Conservation (phyloP, 1,140 invertebrate species). For the Triops cancriformis region DNA sequence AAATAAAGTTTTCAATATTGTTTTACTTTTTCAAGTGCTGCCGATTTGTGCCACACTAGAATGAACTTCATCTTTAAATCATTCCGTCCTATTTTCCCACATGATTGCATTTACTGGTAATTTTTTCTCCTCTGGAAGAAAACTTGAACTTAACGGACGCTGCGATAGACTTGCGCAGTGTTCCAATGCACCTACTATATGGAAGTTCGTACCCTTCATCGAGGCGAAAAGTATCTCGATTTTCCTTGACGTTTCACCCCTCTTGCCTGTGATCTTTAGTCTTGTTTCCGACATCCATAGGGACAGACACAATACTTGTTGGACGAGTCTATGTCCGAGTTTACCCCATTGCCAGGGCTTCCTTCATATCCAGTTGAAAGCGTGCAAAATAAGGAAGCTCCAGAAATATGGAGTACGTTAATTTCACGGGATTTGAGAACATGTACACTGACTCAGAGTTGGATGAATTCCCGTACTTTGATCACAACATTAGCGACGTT, state of each 20-base stretch:
- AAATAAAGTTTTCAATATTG: no score
- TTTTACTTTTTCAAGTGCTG: no score
- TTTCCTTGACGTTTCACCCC: background rate
- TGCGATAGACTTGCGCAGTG: background rate
- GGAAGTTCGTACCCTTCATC: background rate
- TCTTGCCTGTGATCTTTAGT: background rate
- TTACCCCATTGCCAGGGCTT: background rate
- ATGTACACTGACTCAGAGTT: background rate
- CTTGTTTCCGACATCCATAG: background rate
- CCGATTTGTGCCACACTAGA: background rate
- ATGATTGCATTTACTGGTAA: background rate
- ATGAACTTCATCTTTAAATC: background rate
- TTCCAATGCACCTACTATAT: background rate
- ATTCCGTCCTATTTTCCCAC: background rate
- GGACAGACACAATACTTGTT: background rate
- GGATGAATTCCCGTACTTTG: conserved; percentile 3
- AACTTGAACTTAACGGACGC: background rate
- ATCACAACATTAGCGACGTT: background rate
- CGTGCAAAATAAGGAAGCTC: background rate
- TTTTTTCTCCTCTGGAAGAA: background rate
- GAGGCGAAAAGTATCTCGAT: background rate
- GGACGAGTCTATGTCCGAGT: background rate
- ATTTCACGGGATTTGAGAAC: background rate
- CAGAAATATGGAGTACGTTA: background rate
- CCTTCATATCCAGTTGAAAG: background rate